A percentile compares a stretch with the other conserved stretches of the same genome.
These are phyloP conservation scores for Ichneumon xanthorius DNA, from an alignment of 2,888 invertebrate genomes.

Conservation along the genomic window DNA sequence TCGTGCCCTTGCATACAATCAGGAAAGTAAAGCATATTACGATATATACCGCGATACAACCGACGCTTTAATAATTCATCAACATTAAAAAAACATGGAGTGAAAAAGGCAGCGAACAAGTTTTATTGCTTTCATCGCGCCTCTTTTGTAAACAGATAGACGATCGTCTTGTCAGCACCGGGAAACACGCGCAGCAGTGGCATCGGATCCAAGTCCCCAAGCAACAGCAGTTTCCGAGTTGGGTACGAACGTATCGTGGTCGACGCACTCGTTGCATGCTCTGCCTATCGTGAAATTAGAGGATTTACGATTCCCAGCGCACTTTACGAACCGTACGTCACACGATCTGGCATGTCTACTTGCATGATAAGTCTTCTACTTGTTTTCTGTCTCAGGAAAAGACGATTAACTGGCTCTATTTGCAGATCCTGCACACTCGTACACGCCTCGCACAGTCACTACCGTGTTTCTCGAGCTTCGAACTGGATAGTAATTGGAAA, in stretches of 20 bases:
- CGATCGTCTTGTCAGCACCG: slow-evolving; percentile 21
- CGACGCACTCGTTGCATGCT: slow-evolving; percentile 58
- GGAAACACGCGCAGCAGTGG: neutral
- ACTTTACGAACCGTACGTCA: slow-evolving; percentile 53
- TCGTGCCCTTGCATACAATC: neutral
- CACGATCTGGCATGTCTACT: slow-evolving; percentile 71
- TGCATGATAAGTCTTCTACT: slow-evolving; percentile 71
- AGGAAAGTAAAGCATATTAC: slow-evolving; percentile 23
- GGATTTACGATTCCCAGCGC: slow-evolving; percentile 58
- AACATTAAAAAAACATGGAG: slow-evolving; percentile 36
- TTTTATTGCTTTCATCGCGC: slow-evolving; percentile 58
- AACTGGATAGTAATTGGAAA: slow-evolving; percentile 39
- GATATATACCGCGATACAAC: slow-evolving; percentile 26
- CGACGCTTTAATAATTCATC: slow-evolving; percentile 59
- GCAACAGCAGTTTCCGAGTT: neutral
- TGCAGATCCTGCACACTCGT: slow-evolving; percentile 11
- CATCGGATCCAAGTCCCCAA: neutral
- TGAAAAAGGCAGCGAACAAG: slow-evolving; percentile 37
- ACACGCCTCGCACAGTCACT: neutral
- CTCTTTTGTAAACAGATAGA: slow-evolving; percentile 53
- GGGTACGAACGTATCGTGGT: slow-evolving; percentile 34
- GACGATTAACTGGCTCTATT: slow-evolving; percentile 35
- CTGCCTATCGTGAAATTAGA: slow-evolving; percentile 63
- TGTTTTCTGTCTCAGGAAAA: neutral
- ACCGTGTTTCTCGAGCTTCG: neutral